A percentile compares a stretch with the other conserved stretches of the same genome.
These are phyloP conservation scores for Pseudomyrmex pallidus DNA, from an alignment of 1,140 invertebrate species.

Conservation along the genomic window DNA sequence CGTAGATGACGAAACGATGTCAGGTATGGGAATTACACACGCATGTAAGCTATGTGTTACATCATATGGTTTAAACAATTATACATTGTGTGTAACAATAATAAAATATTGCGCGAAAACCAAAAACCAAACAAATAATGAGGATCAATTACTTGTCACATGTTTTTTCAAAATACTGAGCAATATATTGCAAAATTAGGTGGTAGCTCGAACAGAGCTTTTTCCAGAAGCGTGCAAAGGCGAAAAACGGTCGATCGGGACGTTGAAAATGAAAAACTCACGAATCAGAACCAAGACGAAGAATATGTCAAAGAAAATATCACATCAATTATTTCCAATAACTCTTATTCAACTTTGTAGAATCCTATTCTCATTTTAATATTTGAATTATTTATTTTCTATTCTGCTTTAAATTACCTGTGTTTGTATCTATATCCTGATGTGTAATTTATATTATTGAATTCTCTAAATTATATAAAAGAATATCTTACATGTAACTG, in stretches of 20 bases:
- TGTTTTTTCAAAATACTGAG: background rate
- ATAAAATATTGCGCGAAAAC: background rate
- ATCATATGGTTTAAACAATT: background rate
- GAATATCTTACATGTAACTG: background rate
- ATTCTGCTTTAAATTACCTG: conserved; percentile 4
- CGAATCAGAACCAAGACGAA: conserved; percentile 70
- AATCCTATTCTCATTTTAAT: background rate
- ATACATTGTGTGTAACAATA: background rate
- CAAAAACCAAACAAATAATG: background rate
- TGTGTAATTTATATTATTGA: conserved; percentile 12
- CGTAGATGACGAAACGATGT: conserved; percentile 94
- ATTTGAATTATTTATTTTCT: conserved; percentile 1
- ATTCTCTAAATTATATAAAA: conserved; percentile 10
- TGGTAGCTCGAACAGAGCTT: conserved; percentile 71
- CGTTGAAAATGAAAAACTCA: conserved; percentile 69
- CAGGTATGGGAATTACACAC: conserved; percentile 84
- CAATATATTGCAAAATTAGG: conserved; percentile 64
- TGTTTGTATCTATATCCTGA: background rate
- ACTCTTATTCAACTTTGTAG: conserved; percentile 47
- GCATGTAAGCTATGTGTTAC: background rate
- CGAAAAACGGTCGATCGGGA: conserved; percentile 63
- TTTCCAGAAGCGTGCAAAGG: conserved; percentile 39
- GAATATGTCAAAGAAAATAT: conserved; percentile 68
- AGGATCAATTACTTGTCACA: background rate
- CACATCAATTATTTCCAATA: conserved; percentile 50